phyloP scores from a whole-genome alignment of 2,888 invertebrate species.

The Xylocampa areola region DNA sequence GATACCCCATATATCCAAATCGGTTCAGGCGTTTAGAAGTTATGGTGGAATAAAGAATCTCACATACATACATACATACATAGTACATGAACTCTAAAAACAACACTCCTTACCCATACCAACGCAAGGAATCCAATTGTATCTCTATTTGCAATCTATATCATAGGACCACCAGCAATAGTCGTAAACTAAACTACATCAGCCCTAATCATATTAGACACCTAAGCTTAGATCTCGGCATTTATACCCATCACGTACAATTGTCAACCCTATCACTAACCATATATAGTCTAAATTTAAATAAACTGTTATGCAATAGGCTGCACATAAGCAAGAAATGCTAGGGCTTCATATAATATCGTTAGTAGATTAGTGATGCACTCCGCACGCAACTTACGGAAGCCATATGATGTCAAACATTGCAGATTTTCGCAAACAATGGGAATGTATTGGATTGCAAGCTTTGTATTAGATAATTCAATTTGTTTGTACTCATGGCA shows the following conservation, averaged over 20 bases:
- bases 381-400: constrained; percentile 35
- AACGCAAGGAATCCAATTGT: no score
- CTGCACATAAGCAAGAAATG: constrained; percentile 12
- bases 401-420: constrained; percentile 35
- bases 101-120: no score
- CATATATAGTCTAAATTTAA: constrained; percentile 14
- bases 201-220: constrained; percentile 28
- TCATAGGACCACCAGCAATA: not conserved
- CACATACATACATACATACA: no score
- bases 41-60: no score
- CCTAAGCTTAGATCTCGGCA: not conserved
- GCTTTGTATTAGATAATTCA: constrained; percentile 16
- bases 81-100: no score
- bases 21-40: no score
- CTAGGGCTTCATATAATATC: constrained; percentile 55
- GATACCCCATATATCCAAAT: no score
- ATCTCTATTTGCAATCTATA: not conserved
- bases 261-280: constrained; percentile 12
- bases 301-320: constrained; percentile 3
- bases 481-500: constrained; percentile 15
- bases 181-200: constrained; percentile 4
- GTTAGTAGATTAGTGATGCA: constrained; percentile 54
- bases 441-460: not conserved
- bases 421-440: constrained; percentile 47
- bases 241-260: not conserved